Conservation (phyloP, 2,113 vertebrate species). For the Colossoma macropomum region DNA sequence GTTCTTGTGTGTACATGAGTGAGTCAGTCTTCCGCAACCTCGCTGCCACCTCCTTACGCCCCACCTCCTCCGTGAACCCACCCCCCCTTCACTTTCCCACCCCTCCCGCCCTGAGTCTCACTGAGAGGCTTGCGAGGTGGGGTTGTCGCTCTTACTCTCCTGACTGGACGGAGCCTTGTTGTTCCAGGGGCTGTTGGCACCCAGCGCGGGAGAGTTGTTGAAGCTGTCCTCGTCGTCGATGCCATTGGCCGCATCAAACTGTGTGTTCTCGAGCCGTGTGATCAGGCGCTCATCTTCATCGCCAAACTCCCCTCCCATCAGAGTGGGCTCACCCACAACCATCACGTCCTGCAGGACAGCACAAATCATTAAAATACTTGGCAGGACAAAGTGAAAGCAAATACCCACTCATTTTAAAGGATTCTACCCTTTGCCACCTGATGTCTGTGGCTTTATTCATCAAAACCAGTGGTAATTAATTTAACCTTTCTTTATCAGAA, state of each 20-base stretch:
- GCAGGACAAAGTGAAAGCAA: neutral
- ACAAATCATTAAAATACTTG: constrained; percentile 84
- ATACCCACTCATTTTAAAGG: neutral
- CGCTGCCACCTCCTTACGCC: constrained; percentile 45
- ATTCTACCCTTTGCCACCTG: no score
- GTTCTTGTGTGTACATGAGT: constrained; percentile 60
- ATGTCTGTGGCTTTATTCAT: no score
- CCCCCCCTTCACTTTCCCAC: constrained; percentile 64
- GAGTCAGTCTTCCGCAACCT: constrained; percentile 66
- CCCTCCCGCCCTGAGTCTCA: constrained; percentile 74
- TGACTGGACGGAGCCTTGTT: constrained; percentile 99
- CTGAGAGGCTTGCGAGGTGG: constrained; percentile 98
- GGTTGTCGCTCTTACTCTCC: constrained; percentile 99
- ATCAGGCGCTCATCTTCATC: constrained; percentile 98
- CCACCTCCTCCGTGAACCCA: constrained; percentile 56
- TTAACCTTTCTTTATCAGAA: no score
- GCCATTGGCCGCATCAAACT: constrained; percentile 97
- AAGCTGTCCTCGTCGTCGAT: constrained; percentile 99
- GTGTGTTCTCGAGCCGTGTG: constrained; percentile 98
- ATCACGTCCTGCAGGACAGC: constrained; percentile 93
- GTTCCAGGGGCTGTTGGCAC: constrained; percentile 99
- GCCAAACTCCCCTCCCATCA: constrained; percentile 99
- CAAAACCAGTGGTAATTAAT: no score
- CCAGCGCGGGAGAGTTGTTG: constrained; percentile 98
- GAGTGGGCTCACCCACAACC: constrained; percentile 98